A percentile compares a stretch with the other conserved stretches of the same genome.
phyloP scores from a whole-genome alignment of 2,113 vertebrate genomes.

The Nyctibius bracteatus region DNA sequence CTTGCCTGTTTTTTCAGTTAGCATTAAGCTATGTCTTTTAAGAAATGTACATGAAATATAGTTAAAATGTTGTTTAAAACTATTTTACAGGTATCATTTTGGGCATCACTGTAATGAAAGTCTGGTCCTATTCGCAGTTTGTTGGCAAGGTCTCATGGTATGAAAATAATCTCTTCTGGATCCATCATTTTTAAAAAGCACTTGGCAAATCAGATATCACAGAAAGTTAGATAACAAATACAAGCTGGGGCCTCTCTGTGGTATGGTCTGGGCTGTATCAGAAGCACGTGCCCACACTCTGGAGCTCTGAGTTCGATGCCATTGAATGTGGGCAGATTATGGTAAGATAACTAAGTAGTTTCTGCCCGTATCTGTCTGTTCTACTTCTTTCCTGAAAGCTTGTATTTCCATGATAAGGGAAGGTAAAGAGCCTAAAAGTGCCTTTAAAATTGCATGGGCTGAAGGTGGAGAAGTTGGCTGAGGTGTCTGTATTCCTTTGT shows the following conservation, averaged over 20 bases:
- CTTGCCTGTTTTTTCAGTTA: not conserved
- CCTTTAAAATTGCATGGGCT: conserved; percentile 35
- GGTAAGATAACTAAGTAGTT: not conserved
- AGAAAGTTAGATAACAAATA: not conserved
- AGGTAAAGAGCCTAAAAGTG: not conserved
- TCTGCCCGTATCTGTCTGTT: not conserved
- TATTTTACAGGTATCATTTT: not conserved
- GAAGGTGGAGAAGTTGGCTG: not conserved
- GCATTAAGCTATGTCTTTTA: not conserved
- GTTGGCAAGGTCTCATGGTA: not conserved
- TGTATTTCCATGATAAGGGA: not conserved
- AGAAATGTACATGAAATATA: not conserved
- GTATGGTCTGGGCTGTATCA: rapidly evolving
- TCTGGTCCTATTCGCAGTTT: not conserved
- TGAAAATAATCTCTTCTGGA: not conserved
- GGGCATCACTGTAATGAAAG: not conserved
- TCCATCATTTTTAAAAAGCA: not conserved
- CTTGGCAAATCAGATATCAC: not conserved
- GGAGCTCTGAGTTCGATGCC: not conserved
- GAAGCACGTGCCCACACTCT: not conserved
- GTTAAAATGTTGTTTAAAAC: not conserved
- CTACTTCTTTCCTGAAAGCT: not conserved
- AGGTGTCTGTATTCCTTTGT: not conserved
- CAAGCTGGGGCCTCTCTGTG: not conserved
- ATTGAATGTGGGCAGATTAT: not conserved